Evolutionary conservation across 2,113 vertebrate genomes (phyloP), one percentile per base, ranked within the genome.

Genomic region (Helogale parvula): DNA sequence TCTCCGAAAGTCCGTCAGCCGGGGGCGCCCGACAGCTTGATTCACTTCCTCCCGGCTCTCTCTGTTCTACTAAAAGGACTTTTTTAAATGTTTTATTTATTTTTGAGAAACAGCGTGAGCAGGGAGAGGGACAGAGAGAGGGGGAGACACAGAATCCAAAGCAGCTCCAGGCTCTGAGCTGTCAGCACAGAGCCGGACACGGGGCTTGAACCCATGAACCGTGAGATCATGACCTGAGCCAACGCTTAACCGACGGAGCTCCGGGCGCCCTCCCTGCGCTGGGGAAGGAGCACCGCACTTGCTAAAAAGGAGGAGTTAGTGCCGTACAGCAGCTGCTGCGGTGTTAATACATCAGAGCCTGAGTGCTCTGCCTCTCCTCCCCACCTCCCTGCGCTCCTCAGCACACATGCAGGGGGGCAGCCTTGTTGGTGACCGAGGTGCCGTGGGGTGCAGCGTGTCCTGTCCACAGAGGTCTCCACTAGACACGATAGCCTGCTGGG

Each of bases 1-100:
- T 0, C 16, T 65, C 7, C 0, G 0, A 14, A 0, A 5, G 10
- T 0, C 31, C 1, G 0, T 19, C 11, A 0, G 3, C 88, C 0
- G 45, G 77, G 66, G 66, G 1, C 14, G 74, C 15, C 7, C 25
- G 4, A 9, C 7, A 0, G 16, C 7, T 8, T 14, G 7, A 17
- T 31, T 1, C 3, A 15, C 9, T 16, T 47, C 38, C 41, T 77
- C 41, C 63, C 0, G 7, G 27, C 74, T 47, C 74, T 23, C 57
- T 21, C 5, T 57, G 5, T 21, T 54, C 17, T 19, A 54, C 19
- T 54, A 54, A 21, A 21, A 57, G 6, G 15, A 17, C 0, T 2
- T 57, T 57, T 57, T 5, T 2, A 19, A 21, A 57, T 15, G 19
- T 50, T 57, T 57, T 57, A 54, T 6, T 57, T 7, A 60, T 60